Base-by-base conservation (phyloP, 2,888 invertebrate genomes). In the Eupeodes luniger region DNA sequence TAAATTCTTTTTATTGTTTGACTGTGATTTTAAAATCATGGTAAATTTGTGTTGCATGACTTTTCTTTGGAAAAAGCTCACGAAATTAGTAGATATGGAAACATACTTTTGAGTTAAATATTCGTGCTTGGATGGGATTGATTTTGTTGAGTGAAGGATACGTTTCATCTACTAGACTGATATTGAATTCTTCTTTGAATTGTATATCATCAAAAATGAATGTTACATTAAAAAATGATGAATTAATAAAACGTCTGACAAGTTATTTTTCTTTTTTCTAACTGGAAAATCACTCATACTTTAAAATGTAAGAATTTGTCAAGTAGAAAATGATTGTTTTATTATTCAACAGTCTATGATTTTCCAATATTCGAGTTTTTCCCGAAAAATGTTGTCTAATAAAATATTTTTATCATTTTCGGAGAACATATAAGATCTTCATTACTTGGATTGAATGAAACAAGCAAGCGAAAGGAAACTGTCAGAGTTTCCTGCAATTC, bases 11-110 rank as follows among this genome's bases (percentile, higher is more conserved):
- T 62, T 44, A 51, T 14, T 51, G 51, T 51, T 51, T n/a, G 12
- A 49, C 27, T 66, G 47, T 19, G 27, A 49, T 40, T 27, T 27
- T 5, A 27, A 47, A 66, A 14, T 27, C 9, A 16, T 66, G 19
- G 27, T 6, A 49, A 40, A 49, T 16, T 66, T 47, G 14, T 66
- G 6, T 27, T 47, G 66, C 27, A 16, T 66, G 66, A 66, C 66
- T 49, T 27, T 27, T 5, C 5, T 47, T 49, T 19, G 5, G 40
- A 40, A 40, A 66, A 27, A 66, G 14, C 49, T 66, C 27, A 66
- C 27, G 9, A 62, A 62, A 59, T 5, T 12, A 5, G 2, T n/a
- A n/a, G 27, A 44, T 16, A 62, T 7, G 10, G 16, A 62, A 62
- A 12, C 5, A 16, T 27, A 27, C 3, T 40, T 40, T 36, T 62